These are phyloP conservation scores for Irena cyanogastra DNA, from an alignment of 2,113 vertebrate genomes.

Conservation along the genomic window DNA sequence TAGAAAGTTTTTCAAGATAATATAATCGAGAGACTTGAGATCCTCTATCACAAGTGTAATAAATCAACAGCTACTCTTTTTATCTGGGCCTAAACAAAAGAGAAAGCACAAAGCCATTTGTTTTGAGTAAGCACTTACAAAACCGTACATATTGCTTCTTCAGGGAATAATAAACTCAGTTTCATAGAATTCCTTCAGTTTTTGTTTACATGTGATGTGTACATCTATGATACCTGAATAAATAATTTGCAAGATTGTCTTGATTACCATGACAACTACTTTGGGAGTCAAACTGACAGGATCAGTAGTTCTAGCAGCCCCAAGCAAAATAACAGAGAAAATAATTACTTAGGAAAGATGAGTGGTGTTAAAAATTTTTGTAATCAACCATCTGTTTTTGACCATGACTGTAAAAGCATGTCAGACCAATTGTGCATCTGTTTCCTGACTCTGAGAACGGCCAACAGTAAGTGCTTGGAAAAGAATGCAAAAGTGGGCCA, in stretches of 20 bases:
- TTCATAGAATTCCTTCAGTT: neutral
- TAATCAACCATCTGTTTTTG: neutral
- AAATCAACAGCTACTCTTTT: neutral
- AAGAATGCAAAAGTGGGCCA: neutral
- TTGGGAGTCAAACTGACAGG: neutral
- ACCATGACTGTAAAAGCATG: neutral
- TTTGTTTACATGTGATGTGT: neutral
- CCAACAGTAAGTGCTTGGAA: neutral
- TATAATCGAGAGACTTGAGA: neutral
- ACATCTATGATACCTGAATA: neutral
- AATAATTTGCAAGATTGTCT: neutral
- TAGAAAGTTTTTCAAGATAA: neutral
- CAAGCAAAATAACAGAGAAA: neutral
- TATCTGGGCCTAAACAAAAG: neutral
- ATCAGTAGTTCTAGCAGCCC: neutral
- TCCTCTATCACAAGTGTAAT: neutral
- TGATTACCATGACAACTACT: neutral
- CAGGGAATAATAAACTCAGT: neutral
- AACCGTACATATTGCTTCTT: neutral
- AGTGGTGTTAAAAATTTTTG: neutral
- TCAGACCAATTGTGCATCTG: neutral
- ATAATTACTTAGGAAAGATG: neutral
- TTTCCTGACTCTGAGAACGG: neutral
- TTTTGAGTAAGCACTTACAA: neutral
- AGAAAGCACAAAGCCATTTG: neutral